These are phyloP conservation scores for Pipra filicauda DNA, from an alignment of 2,113 vertebrate genomes.

Conservation along the genomic window DNA sequence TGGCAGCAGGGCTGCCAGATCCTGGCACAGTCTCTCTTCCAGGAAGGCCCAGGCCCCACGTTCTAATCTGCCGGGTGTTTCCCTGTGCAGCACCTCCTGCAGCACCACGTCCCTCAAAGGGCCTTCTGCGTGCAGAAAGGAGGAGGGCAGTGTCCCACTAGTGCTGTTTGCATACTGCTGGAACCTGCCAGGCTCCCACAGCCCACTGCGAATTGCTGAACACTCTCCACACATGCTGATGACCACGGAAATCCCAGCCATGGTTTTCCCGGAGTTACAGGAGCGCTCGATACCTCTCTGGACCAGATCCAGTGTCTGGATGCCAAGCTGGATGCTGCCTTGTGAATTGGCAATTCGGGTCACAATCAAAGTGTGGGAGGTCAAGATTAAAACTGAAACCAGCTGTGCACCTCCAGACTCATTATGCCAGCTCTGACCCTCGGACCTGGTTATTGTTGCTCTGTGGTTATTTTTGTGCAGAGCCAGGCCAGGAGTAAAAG, in stretches of 20 bases:
- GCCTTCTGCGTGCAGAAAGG: not conserved
- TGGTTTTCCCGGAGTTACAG: not conserved
- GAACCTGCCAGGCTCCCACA: not conserved
- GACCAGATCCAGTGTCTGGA: not conserved
- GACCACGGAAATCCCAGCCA: not conserved
- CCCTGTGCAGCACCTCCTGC: not conserved
- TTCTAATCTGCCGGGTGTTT: not conserved
- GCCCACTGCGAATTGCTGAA: not conserved
- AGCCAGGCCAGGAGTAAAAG: not conserved
- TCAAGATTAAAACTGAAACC: not conserved
- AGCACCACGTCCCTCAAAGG: not conserved
- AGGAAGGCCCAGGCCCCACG: not conserved
- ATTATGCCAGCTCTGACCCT: not conserved
- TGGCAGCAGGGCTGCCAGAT: not conserved
- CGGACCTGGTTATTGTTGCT: not conserved
- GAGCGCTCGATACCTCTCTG: not conserved
- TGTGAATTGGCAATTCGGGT: not conserved
- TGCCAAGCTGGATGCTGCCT: not conserved
- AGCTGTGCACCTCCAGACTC: not conserved
- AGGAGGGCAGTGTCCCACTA: not conserved
- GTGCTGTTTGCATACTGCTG: accelerated
- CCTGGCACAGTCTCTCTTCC: not conserved
- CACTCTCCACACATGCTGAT: not conserved
- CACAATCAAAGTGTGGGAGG: not conserved
- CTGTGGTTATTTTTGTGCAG: not conserved